Evolutionary conservation across 2,113 vertebrate species (phyloP).

Genomic region (Ochotona princeps): DNA sequence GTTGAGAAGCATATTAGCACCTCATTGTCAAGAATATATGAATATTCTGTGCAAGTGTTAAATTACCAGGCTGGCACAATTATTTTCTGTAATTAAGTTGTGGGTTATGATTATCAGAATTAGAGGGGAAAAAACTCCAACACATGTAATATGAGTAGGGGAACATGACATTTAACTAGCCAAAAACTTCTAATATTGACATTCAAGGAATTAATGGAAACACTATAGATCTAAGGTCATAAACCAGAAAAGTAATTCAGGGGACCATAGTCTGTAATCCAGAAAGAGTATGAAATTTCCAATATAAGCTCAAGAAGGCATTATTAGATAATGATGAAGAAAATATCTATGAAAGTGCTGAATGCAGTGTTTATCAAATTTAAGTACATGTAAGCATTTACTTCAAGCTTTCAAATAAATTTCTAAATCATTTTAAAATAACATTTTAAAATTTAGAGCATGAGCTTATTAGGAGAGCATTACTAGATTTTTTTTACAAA

Average conservation of each 20-base stretch:
- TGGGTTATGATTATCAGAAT: background rate
- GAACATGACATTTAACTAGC: slow-evolving; percentile 32
- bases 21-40: background rate
- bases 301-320: background rate
- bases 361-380: background rate
- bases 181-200: slow-evolving; percentile 47
- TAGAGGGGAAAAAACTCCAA: slow-evolving; percentile 24
- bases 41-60: slow-evolving; percentile 13
- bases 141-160: background rate
- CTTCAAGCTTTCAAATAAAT: background rate
- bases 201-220: slow-evolving; percentile 44
- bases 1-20: background rate
- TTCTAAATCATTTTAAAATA: background rate
- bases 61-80: background rate
- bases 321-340: slow-evolving; percentile 8
- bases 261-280: background rate
- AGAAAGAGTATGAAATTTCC: slow-evolving; percentile 16
- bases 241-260: background rate
- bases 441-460: background rate
- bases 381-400: background rate
- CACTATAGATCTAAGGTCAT: background rate
- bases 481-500: background rate
- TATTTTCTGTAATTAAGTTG: slow-evolving; percentile 34
- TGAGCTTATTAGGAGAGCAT: background rate
- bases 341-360: background rate